phyloP scores from a whole-genome alignment of 1,140 invertebrate genomes.

The Drosophila pseudoananassae region DNA sequence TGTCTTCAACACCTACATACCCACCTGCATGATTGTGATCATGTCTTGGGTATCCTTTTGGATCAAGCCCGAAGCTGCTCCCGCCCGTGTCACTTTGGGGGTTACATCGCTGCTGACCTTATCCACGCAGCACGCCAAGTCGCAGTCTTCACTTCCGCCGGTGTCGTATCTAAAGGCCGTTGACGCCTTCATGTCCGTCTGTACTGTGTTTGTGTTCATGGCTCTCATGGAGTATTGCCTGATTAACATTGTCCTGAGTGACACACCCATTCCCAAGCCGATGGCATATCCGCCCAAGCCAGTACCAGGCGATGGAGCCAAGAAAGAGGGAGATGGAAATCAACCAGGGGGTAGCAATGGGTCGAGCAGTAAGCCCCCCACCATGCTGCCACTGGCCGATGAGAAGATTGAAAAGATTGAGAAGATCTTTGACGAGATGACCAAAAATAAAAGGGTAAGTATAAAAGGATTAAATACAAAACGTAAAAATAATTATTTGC shows the following conservation, averaged over 20 bases:
- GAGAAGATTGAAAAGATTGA: slow-evolving; percentile 83
- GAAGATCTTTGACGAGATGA: slow-evolving; percentile 83
- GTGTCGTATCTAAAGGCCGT: slow-evolving; percentile 96
- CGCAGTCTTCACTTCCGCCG: slow-evolving; percentile 93
- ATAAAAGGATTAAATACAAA: not conserved
- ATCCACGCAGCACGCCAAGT: slow-evolving; percentile 96
- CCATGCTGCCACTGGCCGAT: slow-evolving; percentile 65
- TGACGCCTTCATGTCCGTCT: slow-evolving; percentile 96
- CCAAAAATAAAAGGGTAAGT: slow-evolving; percentile 74
- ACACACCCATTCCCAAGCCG: slow-evolving; percentile 81
- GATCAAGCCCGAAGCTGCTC: slow-evolving; percentile 95
- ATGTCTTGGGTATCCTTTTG: slow-evolving; percentile 98
- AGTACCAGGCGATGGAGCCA: slow-evolving; percentile 61
- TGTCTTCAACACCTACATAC: slow-evolving; percentile 94
- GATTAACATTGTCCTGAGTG: slow-evolving; percentile 92
- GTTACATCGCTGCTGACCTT: slow-evolving; percentile 95
- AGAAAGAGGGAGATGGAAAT: slow-evolving; percentile 63
- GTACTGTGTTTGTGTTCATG: slow-evolving; percentile 96
- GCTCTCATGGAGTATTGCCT: slow-evolving; percentile 97
- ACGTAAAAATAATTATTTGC: not conserved
- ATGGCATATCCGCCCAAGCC: slow-evolving; percentile 82
- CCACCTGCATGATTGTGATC: slow-evolving; percentile 94
- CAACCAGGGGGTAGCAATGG: slow-evolving; percentile 42
- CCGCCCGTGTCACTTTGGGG: slow-evolving; percentile 94
- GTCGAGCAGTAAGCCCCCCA: slow-evolving; percentile 44